phyloP scores from a whole-genome alignment of 1,140 invertebrate species.

The Nilaparvata lugens region DNA sequence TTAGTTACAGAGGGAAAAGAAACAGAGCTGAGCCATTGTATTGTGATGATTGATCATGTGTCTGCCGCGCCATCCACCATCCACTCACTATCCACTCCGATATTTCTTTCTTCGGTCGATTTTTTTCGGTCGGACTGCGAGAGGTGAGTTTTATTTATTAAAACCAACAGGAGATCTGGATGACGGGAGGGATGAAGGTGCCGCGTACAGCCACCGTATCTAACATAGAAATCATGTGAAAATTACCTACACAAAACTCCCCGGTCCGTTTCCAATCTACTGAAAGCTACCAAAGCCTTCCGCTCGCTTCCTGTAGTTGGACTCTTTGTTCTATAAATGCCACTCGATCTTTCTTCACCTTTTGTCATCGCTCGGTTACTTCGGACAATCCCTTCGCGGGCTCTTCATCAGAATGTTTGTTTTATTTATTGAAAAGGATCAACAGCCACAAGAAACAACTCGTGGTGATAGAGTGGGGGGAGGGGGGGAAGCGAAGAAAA shows the following conservation, averaged over 20 bases:
- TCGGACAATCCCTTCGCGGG: too few relatives aligned
- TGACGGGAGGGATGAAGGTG: too few relatives aligned
- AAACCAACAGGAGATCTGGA: not conserved
- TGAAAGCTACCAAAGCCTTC: too few relatives aligned
- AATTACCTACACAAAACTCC: not conserved
- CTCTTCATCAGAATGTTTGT: too few relatives aligned
- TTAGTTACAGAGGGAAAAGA: not conserved
- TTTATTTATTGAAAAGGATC: too few relatives aligned
- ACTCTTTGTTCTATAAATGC: not conserved
- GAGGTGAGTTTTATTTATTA: not conserved
- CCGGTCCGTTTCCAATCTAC: constrained; percentile 1
- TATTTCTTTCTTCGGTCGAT: too few relatives aligned
- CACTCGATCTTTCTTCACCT: too few relatives aligned
- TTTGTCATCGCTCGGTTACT: too few relatives aligned
- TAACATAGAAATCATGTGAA: constrained; percentile 3
- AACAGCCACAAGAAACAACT: too few relatives aligned
- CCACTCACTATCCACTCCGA: too few relatives aligned
- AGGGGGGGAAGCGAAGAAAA: not conserved
- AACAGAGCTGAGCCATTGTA: not conserved
- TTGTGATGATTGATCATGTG: constrained; percentile 1
- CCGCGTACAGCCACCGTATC: not conserved
- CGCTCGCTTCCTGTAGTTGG: not conserved
- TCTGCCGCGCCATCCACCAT: not conserved
- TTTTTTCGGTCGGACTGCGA: too few relatives aligned
- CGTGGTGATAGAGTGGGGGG: too few relatives aligned